These are phyloP conservation scores for Cheracebus regulus DNA, from an alignment of 2,797 vertebrate genomes.

Conservation along the genomic window DNA sequence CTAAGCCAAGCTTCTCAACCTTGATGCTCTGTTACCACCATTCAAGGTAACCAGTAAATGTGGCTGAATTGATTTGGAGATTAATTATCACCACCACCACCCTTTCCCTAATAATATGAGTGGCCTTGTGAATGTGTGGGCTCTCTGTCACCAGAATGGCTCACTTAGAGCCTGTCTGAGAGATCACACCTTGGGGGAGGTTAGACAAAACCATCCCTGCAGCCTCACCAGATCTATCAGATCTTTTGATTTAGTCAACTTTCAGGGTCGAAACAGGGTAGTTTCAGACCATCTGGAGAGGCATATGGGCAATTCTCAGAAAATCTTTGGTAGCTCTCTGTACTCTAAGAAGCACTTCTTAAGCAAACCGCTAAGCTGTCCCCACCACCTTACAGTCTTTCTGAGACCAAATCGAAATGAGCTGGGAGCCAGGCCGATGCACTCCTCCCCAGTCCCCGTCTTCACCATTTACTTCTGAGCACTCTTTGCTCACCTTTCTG, in stretches of 20 bases:
- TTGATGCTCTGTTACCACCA: background rate
- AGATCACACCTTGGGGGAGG: background rate
- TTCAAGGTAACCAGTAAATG: background rate
- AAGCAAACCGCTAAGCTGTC: background rate
- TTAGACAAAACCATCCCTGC: fast-evolving
- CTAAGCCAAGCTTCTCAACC: background rate
- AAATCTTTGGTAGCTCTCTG: background rate
- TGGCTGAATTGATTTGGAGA: background rate
- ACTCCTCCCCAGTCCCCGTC: fast-evolving
- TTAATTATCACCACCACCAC: background rate
- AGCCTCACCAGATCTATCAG: background rate
- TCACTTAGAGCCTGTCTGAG: background rate
- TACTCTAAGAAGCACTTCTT: background rate
- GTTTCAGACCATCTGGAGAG: background rate
- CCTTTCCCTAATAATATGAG: background rate
- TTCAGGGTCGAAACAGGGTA: background rate
- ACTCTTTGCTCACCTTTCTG: background rate
- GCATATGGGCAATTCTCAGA: background rate
- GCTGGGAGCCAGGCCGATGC: background rate
- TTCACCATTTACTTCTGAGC: background rate
- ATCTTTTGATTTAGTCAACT: background rate
- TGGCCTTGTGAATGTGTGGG: background rate
- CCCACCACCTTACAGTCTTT: background rate
- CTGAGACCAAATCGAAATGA: background rate
- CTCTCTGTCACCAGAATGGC: background rate